Conservation (phyloP, 2,888 invertebrate genomes). For the Anoplius nigerrimus region DNA sequence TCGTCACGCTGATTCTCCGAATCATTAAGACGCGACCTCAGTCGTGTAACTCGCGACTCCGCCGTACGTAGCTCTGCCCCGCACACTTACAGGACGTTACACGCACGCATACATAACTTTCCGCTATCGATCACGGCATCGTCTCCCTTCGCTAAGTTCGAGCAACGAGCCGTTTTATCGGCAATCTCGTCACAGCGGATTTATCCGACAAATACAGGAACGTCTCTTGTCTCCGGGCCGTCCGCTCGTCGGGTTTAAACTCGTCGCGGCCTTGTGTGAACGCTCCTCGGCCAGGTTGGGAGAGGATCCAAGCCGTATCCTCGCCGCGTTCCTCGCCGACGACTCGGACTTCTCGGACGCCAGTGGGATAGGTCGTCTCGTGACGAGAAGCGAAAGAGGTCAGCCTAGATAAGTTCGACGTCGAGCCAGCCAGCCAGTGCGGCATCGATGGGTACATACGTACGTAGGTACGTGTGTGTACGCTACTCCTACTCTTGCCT, state of each 20-base stretch:
- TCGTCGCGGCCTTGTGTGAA: too few relatives aligned
- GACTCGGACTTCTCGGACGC: background rate
- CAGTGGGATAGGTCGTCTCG: background rate
- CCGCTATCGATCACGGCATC: slow-evolving; percentile 46
- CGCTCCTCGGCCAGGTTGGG: too few relatives aligned
- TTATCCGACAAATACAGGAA: slow-evolving; percentile 35
- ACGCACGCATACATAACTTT: slow-evolving; percentile 34
- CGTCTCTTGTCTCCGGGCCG: slow-evolving; percentile 21
- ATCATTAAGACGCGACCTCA: slow-evolving; percentile 48
- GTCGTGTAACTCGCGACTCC: slow-evolving; percentile 37
- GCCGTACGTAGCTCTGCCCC: background rate
- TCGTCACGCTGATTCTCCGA: slow-evolving; percentile 50
- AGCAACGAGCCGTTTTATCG: slow-evolving; percentile 29
- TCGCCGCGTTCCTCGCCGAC: too few relatives aligned
- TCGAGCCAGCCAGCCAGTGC: background rate
- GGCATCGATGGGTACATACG: background rate
- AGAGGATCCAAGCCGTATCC: too few relatives aligned
- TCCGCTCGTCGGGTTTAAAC: too few relatives aligned
- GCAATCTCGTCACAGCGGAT: slow-evolving; percentile 36
- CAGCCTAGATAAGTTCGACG: background rate
- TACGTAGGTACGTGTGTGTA: too few relatives aligned
- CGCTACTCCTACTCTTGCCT: too few relatives aligned
- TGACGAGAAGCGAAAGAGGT: background rate
- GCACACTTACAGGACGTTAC: too few relatives aligned
- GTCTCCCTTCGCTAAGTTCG: slow-evolving; percentile 22